Evolutionary conservation across 2,797 vertebrate species (phyloP), one percentile per base, ranked within the genome.

Genomic region (Eidolon dupreanum): DNA sequence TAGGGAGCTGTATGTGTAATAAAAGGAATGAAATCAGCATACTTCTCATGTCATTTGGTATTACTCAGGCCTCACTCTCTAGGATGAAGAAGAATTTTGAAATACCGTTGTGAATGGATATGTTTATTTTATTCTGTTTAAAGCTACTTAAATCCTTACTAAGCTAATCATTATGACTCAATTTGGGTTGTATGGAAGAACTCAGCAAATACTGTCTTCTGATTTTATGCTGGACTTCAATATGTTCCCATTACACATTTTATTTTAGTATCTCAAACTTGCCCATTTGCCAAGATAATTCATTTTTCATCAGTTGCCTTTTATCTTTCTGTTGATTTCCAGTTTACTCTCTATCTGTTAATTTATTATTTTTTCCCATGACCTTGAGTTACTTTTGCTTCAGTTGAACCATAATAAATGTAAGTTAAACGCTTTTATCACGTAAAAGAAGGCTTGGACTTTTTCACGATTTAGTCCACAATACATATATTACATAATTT

Each of bases 111-210:
- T 36, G 20, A 79, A n/a, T 94, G 26, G 20, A 75, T 71, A 86
- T 74, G 53, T 74, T 95, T 90, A 41, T 92, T 96, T 87, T 86
- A 93, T 65, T 94, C 57, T 73, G 17, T 17, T 57, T 83, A 83
- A 78, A 88, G 38, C 9, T 51, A 49, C 22, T 94, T 63, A 92
- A 93, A 81, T 84, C n/a, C 79, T 31, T 33, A 36, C 53, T 78
- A 59, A 88, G 31, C 26, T 43, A 71, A 79, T 92, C 20, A 75
- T 65, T 84, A 63, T 12, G 16, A 51, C 92, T 90, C 57, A n/a
- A n/a, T 68, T 94, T 68, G 6, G 16, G 24, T 49, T 74, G 51
- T 31, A 20, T 59, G 19, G 36, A 57, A 94, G 28, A 68, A 82
- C 15, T 82, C 22, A 61, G 55, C 20, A 85, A 96, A 88, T 53